Evolutionary conservation across 2,888 invertebrate genomes (phyloP).

Genomic region (Bibio marci): DNA sequence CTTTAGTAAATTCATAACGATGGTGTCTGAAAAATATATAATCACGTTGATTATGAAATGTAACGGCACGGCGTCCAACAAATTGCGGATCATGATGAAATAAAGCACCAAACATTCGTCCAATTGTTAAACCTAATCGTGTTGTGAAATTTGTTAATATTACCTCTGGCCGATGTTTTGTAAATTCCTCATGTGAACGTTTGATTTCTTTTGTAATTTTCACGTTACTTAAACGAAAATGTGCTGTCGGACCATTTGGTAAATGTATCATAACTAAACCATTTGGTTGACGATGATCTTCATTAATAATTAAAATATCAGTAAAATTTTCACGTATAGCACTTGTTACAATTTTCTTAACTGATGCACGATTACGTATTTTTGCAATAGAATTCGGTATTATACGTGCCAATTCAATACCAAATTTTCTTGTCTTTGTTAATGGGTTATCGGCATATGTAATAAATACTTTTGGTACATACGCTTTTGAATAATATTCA

Average conservation of each 20-base stretch:
- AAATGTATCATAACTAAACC: constrained; percentile 85
- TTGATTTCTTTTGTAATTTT: constrained; percentile 75
- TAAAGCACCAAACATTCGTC: constrained; percentile 81
- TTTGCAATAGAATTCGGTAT: constrained; percentile 84
- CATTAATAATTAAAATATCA: constrained; percentile 85
- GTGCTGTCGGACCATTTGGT: constrained; percentile 92
- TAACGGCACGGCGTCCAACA: constrained; percentile 78
- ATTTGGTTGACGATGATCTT: constrained; percentile 82
- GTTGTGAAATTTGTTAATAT: constrained; percentile 93
- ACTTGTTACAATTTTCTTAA: constrained; percentile 84
- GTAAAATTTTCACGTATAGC: constrained; percentile 65
- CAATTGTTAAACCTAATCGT: constrained; percentile 75
- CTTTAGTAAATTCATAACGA: constrained; percentile 80
- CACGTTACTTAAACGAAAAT: constrained; percentile 86
- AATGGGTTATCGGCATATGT: constrained; percentile 89
- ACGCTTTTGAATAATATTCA: constrained; percentile 65
- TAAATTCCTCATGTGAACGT: constrained; percentile 62
- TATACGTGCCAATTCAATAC: constrained; percentile 73
- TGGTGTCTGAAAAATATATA: constrained; percentile 98
- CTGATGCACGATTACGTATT: constrained; percentile 72
- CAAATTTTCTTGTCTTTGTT: constrained; percentile 78
- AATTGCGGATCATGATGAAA: constrained; percentile 96
- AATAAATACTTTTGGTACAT: constrained; percentile 89
- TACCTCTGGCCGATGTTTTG: constrained; percentile 82
- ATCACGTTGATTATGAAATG: constrained; percentile 98